These are phyloP conservation scores for Emydura subglobosa DNA, from an alignment of 2,113 vertebrate genomes.

Conservation along the genomic window DNA sequence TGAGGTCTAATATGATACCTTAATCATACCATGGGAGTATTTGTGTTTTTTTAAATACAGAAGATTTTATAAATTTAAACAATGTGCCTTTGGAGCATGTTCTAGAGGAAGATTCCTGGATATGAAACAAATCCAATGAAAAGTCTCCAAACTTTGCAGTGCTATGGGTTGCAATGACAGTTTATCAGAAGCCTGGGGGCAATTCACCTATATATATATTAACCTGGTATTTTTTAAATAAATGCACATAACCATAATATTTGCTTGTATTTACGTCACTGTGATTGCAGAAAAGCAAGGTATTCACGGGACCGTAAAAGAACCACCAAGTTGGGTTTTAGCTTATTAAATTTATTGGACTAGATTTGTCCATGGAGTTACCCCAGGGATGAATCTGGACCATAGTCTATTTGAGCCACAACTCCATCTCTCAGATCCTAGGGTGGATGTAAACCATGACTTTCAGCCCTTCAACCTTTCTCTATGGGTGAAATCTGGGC, in stretches of 20 bases:
- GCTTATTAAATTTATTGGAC: no score
- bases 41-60: background rate
- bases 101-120: background rate
- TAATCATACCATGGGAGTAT: background rate
- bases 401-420: no score
- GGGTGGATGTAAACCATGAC: no score
- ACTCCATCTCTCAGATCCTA: no score
- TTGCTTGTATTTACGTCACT: background rate
- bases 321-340: background rate
- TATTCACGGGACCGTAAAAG: background rate
- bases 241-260: background rate
- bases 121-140: background rate
- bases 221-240: background rate
- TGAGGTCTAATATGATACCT: background rate
- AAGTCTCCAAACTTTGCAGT: background rate
- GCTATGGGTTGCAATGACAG: background rate
- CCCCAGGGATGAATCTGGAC: no score
- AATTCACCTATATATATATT: background rate
- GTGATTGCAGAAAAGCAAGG: background rate
- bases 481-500: background rate
- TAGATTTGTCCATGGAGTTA: no score
- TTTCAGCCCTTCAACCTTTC: no score
- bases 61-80: background rate
- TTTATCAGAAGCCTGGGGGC: background rate
- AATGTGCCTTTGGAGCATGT: accelerated